A percentile compares a stretch with the other conserved stretches of the same genome.
Conservation (phyloP, 2,797 vertebrate species). For the Tauraco hartlaubi region DNA sequence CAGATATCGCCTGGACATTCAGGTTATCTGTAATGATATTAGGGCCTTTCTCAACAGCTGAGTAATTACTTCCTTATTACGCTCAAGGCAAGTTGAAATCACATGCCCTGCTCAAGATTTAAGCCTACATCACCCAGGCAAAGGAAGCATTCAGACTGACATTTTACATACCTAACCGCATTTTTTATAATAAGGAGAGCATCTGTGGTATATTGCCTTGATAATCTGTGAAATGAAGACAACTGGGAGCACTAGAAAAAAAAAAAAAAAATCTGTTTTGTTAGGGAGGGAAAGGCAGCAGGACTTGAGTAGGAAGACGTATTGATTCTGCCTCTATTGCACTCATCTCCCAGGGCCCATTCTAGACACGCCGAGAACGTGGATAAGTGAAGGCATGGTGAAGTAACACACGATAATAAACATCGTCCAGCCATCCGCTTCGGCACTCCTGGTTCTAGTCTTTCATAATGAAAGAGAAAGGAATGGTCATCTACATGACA, state of each 20-base stretch:
- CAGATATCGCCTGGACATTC: conserved; percentile 53
- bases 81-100: conserved; percentile 66
- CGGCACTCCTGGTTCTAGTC: not conserved
- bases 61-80: conserved; percentile 72
- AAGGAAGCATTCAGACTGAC: conserved; percentile 40
- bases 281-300: not conserved
- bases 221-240: conserved; percentile 46
- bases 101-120: conserved; percentile 54
- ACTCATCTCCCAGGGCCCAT: not conserved
- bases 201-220: conserved; percentile 7
- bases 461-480: not conserved
- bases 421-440: not conserved
- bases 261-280: not conserved
- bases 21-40: conserved; percentile 69
- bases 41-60: conserved; percentile 63
- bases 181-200: conserved; percentile 29
- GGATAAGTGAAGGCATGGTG: not conserved
- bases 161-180: conserved; percentile 42
- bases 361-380: not conserved
- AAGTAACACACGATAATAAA: not conserved
- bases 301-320: not conserved
- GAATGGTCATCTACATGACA: not conserved
- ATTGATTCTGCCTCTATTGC: not conserved
- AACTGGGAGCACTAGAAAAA: not conserved
- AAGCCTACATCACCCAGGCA: conserved; percentile 37